These are phyloP conservation scores for Andrena camellia DNA, from an alignment of 2,888 invertebrate species.

Conservation along the genomic window DNA sequence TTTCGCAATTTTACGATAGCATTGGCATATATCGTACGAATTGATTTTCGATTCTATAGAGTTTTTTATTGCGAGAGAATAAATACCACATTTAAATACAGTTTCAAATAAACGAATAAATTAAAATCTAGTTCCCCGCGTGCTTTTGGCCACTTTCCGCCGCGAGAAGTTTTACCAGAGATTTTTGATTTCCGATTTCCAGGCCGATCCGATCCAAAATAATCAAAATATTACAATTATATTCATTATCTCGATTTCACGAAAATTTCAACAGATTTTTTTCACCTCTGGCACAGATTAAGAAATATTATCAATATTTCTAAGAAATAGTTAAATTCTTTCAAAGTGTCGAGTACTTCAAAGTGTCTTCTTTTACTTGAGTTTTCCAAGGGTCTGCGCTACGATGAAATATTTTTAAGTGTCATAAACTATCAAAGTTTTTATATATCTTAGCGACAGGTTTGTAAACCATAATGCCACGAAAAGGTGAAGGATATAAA, in stretches of 20 bases:
- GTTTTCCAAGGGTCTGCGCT: background rate
- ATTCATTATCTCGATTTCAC: no score
- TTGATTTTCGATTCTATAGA: constrained; percentile 8
- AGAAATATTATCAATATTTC: no score
- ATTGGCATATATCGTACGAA: background rate
- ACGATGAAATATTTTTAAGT: background rate
- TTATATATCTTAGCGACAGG: background rate
- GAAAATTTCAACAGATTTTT: no score
- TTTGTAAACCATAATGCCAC: background rate
- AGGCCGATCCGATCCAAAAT: background rate
- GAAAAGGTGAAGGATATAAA: background rate
- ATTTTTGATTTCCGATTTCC: background rate
- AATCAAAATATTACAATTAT: background rate
- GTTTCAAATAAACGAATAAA: background rate
- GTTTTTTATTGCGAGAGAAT: background rate
- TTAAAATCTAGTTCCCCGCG: background rate
- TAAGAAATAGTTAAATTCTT: background rate
- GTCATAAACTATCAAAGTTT: background rate
- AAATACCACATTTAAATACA: constrained; percentile 11
- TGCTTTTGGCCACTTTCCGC: background rate
- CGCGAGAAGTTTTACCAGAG: no score
- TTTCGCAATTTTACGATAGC: background rate
- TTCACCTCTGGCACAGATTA: no score
- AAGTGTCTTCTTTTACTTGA: background rate
- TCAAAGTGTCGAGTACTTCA: background rate